Evolutionary conservation across 2,113 vertebrate species (phyloP), one percentile per base, ranked within the genome.

Genomic region (Marcusenius ussheri): DNA sequence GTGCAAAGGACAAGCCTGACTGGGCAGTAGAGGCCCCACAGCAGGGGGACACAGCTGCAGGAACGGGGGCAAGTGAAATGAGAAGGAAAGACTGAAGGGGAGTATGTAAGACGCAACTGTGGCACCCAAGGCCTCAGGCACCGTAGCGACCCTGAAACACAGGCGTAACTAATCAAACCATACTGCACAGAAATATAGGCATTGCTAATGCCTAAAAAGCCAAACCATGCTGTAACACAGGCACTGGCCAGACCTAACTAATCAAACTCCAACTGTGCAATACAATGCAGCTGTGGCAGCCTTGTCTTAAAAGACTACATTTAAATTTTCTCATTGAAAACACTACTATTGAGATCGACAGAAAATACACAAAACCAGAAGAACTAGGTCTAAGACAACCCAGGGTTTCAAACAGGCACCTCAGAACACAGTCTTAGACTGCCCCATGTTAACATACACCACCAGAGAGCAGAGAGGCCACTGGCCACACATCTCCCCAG

Each of bases 41-140:
- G 92, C 91, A 90, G 53, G 53, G 90, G 89, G 92, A 89, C 92
- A 90, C 93, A 95, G 92, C 92, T 93, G 93, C 91, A 93, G 13
- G 39, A 80, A 35, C 13, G 27, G 49, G 50, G 46, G 86, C 35
- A 39, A 35, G 86, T 56, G 86, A 56, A 56, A 88, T 35, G 86
- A 56, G 50, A 88, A 56, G 53, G 15, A 88, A 42, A 58, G 13
- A 39, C 11, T n/a, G 46, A 51, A 47, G 47, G 19, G 46, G 35
- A 49, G 49, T 17, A 49, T 31, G 5, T 31, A 31, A 87, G 27
- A 51, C 46, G 2, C 85, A 87, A 51, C 85, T 50, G 47, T 27
- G 47, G 5, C 27, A 80, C 35, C 70, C 35, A 1, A 80, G 74
- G 35, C 74, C 74, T 80, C 31, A 80, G 74, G 74, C 74, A 80